Percentiles rank a stretch among this genome's conserved stretches.
Evolutionary conservation across 2,888 invertebrate species (phyloP).

Genomic region (Rhingia campestris): DNA sequence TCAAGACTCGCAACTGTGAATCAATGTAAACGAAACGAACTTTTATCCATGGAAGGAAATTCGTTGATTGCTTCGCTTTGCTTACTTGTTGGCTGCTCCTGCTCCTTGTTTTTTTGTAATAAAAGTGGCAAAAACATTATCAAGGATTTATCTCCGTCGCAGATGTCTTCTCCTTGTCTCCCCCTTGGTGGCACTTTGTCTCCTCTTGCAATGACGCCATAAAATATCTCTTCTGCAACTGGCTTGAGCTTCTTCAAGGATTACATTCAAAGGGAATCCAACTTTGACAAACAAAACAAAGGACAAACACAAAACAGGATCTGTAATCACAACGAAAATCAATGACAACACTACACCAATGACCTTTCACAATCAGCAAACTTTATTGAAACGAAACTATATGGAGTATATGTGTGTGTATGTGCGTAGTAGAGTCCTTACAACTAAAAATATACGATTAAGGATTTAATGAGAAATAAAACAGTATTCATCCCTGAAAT

Average conservation of each 20-base stretch:
- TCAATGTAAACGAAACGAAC: constrained; percentile 46
- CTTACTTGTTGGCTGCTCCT: not conserved
- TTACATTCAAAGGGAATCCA: constrained; percentile 14
- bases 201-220: constrained; percentile 9
- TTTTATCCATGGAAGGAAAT: constrained; percentile 20
- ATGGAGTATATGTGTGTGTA: constrained; percentile 12
- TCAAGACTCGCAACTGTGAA: constrained; percentile 11
- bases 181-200: constrained; percentile 1
- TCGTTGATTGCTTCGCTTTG: constrained; percentile 29
- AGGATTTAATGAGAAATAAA: constrained; percentile 37
- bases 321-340: constrained; percentile 5
- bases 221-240: constrained; percentile 30
- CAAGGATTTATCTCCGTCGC: constrained; percentile 15
- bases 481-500: constrained; percentile 50
- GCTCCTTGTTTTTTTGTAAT: constrained; percentile 36
- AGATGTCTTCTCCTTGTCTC: constrained; percentile 6
- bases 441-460: constrained; percentile 52
- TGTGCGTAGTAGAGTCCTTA: constrained; percentile 44
- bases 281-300: constrained; percentile 1
- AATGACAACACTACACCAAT: constrained; percentile 23
- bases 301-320: constrained; percentile 16
- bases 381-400: constrained; percentile 68
- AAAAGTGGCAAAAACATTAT: constrained; percentile 22
- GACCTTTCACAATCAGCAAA: constrained; percentile 43
- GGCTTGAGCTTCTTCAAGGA: constrained; percentile 19